Base-by-base conservation (phyloP, 2,888 invertebrate genomes). In the Acrobasis suavella region DNA sequence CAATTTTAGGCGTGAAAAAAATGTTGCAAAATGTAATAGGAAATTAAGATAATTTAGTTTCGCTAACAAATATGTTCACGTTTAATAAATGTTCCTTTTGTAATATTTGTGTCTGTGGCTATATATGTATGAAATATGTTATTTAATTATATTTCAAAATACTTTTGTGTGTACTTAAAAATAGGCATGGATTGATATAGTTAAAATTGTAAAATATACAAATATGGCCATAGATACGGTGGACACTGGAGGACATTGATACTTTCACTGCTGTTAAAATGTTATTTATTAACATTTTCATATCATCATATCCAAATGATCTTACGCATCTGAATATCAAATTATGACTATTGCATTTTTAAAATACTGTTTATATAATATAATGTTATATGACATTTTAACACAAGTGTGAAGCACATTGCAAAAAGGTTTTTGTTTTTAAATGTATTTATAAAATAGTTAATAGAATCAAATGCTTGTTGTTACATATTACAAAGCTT, bases 401-500 rank as follows among this genome's bases (percentile, higher is more conserved):
- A 32, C 32, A 32, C 32, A 6, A 32, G 32, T 32, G 8, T 32
- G 7, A 32, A 32, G 32, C 1, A 32, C 32, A 22, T 3, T 22
- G 2, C 2, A 46, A 46, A n/a, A 64, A 62, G 62, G n/a, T 9
- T 55, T 37, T 54, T 66, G 61, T 65, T 67, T 60, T 14, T 46
- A 17, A 64, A 64, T 69, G 64, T 67, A 66, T 68, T 64, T 65
- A 62, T 46, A 69, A 65, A 61, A 65, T 59, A 51, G 63, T 63
- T 67, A 64, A 72, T 73, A 73, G 71, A 67, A 65, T 68, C 68
- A 72, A 71, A 72, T 71, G 85, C 85, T 86, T 86, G 80, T 85
- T 86, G 85, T 86, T 86, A 83, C 75, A 83, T 84, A 83, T 86
- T 86, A 76, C 64, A 62, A 81, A 72, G 85, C 86, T 87, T 87